phyloP scores from a whole-genome alignment of 2,797 vertebrate species.

The Cyprinella venusta region DNA sequence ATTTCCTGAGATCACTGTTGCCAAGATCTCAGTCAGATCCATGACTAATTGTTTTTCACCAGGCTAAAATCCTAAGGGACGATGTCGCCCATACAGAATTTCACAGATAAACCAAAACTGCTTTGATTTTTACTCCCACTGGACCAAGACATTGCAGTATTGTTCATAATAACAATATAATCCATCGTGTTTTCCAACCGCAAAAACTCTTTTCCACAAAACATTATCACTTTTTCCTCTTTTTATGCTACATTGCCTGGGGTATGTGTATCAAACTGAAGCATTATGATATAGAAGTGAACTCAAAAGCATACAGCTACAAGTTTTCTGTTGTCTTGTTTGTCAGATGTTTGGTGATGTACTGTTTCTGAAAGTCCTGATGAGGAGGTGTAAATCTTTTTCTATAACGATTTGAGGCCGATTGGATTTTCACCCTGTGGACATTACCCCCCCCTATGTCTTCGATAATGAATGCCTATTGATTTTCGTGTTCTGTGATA shows the following conservation, averaged over 20 bases:
- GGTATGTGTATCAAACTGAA: constrained; percentile 10
- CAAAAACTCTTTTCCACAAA: background rate
- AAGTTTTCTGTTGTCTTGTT: constrained; percentile 3
- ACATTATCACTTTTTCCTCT: background rate
- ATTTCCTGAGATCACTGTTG: constrained; percentile 27
- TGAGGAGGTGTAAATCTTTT: constrained; percentile 35
- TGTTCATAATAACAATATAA: background rate
- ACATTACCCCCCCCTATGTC: background rate
- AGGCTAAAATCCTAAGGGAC: background rate
- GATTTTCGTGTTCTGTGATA: constrained; percentile 32
- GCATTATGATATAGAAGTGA: constrained; percentile 2
- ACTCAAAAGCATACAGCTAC: constrained; percentile 6
- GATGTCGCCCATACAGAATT: constrained; percentile 5
- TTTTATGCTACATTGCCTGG: constrained; percentile 1
- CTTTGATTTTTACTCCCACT: background rate
- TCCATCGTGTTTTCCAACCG: background rate
- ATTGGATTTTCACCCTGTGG: constrained; percentile 34
- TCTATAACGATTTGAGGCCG: constrained; percentile 19
- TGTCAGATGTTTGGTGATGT: background rate
- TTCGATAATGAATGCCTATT: constrained; percentile 31
- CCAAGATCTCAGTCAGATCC: constrained; percentile 34
- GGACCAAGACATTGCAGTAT: background rate
- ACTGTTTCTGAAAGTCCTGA: constrained; percentile 21
- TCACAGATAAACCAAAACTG: constrained; percentile 13
- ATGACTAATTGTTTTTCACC: constrained; percentile 34